Percentiles rank a stretch among this genome's conserved stretches.
These are phyloP conservation scores for Oceanites oceanicus DNA, from an alignment of 2,113 vertebrate species.

Conservation along the genomic window DNA sequence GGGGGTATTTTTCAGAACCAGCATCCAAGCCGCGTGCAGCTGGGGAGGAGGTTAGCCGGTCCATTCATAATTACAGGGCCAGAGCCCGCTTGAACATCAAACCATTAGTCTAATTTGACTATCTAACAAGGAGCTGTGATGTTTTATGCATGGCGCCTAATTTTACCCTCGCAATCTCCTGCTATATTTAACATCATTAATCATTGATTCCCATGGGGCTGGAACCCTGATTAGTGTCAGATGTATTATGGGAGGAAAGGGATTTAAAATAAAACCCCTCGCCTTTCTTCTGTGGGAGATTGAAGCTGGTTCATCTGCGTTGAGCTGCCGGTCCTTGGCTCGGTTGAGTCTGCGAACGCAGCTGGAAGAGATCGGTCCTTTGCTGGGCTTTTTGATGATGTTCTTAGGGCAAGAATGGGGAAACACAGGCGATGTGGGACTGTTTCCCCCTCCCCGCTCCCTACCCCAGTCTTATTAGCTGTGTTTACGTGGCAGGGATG, in stretches of 20 bases:
- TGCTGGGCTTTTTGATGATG: not conserved
- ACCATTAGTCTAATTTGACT: slow-evolving; percentile 54
- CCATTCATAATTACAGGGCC: not conserved
- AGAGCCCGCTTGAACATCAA: not conserved
- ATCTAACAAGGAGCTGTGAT: slow-evolving; percentile 62
- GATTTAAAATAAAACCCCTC: not conserved
- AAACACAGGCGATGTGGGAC: accelerated
- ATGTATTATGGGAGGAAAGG: slow-evolving; percentile 43
- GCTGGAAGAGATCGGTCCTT: not conserved
- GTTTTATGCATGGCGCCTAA: slow-evolving; percentile 79
- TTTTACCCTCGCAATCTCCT: slow-evolving; percentile 68
- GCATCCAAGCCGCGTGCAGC: not conserved
- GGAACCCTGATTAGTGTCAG: slow-evolving; percentile 77
- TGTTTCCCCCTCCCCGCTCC: accelerated
- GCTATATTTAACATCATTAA: slow-evolving; percentile 82
- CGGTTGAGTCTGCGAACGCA: accelerated
- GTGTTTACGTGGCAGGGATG: slow-evolving; percentile 59
- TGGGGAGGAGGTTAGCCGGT: not conserved
- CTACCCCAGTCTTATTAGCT: slow-evolving; percentile 2
- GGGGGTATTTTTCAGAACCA: not conserved
- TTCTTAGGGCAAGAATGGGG: not conserved
- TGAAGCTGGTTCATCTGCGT: accelerated
- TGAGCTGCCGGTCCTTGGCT: not conserved
- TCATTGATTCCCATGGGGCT: slow-evolving; percentile 70
- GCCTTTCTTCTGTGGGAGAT: not conserved